Conservation (phyloP, 37 sponge, comb jelly and placozoan species). For the Halichondria panicea region DNA sequence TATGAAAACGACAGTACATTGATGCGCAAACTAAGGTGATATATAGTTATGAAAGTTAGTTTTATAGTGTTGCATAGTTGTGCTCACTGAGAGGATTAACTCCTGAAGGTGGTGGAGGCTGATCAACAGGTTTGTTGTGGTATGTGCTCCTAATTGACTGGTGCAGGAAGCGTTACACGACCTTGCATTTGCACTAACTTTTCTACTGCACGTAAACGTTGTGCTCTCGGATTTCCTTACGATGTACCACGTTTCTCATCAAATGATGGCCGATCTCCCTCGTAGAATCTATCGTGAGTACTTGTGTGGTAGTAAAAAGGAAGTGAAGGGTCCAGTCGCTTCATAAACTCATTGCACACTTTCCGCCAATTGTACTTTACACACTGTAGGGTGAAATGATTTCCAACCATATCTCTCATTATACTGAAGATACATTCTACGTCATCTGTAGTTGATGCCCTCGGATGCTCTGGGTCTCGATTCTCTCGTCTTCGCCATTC, state of each 20-base stretch:
- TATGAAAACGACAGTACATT: too few relatives aligned
- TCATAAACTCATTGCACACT: background rate
- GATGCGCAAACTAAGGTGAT: too few relatives aligned
- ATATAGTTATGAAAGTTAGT: too few relatives aligned
- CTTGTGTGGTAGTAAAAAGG: constrained; percentile 1
- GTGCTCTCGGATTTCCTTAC: background rate
- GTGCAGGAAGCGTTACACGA: constrained; percentile 1
- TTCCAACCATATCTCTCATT: constrained; percentile 5
- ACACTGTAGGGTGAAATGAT: background rate
- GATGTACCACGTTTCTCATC: background rate
- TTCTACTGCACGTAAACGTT: background rate
- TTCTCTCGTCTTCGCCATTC: background rate
- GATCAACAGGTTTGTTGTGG: constrained; percentile 18
- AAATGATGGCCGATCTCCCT: background rate
- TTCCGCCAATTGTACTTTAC: background rate
- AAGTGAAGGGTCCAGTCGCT: background rate
- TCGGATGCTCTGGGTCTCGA: constrained; percentile 8
- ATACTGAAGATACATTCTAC: constrained; percentile 28
- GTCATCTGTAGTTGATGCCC: constrained; percentile 34
- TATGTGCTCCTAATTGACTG: background rate
- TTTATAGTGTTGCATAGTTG: background rate
- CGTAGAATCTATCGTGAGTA: background rate
- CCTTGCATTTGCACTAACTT: background rate
- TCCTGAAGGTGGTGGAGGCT: constrained; percentile 14
- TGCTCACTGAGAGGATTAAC: background rate